These are phyloP conservation scores for Julus scanicus DNA, from an alignment of 2,888 invertebrate genomes.

Conservation along the genomic window DNA sequence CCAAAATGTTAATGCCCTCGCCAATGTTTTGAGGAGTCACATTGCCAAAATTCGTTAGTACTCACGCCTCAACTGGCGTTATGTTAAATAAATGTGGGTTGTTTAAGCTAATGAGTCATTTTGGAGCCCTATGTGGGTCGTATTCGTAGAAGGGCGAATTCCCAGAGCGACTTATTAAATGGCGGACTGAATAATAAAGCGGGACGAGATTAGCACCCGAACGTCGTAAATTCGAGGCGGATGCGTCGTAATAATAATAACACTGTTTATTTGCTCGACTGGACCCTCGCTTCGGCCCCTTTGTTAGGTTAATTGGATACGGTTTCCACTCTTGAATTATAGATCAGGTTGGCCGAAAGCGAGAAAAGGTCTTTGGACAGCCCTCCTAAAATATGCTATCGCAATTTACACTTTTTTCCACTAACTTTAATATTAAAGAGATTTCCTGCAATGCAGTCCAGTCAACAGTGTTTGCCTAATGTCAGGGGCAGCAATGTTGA, in stretches of 20 bases:
- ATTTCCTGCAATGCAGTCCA: not conserved
- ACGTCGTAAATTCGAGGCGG: constrained; percentile 31
- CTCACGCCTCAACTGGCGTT: not conserved
- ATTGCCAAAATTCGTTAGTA: not conserved
- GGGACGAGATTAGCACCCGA: constrained; percentile 10
- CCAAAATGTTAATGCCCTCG: not conserved
- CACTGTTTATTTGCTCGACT: constrained; percentile 37
- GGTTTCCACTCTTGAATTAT: not conserved
- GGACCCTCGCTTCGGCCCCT: not conserved
- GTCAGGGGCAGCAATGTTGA: not conserved
- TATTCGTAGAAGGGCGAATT: constrained; percentile 10
- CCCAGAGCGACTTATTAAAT: constrained; percentile 23
- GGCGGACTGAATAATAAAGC: constrained; percentile 20
- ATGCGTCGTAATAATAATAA: constrained; percentile 34
- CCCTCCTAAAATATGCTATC: not conserved
- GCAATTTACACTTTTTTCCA: not conserved
- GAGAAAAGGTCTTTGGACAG: not conserved
- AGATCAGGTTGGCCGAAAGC: not conserved
- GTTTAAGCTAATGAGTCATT: constrained; percentile 31
- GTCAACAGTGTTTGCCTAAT: not conserved
- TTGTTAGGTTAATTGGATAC: constrained; percentile 38
- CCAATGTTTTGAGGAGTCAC: not conserved
- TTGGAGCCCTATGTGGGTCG: not conserved
- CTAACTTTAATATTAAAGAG: not conserved
- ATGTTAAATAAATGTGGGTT: constrained; percentile 45